Base-by-base conservation (phyloP, 2,797 vertebrate species). In the Hapalemur alaotrensis region DNA sequence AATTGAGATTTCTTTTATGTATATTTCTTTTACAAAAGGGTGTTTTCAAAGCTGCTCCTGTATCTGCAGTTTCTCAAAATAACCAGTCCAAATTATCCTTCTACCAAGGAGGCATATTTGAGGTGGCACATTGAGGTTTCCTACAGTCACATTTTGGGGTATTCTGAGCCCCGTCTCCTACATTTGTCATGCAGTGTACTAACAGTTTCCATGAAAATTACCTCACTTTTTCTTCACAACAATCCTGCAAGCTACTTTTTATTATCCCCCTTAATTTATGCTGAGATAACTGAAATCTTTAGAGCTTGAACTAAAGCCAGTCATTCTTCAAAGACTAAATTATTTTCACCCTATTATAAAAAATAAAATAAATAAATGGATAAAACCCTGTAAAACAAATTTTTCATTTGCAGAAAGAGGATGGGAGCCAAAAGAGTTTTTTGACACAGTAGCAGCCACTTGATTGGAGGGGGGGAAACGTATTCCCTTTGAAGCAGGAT, bases 341-440 rank as follows among this genome's bases (percentile, higher is more conserved):
- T 93, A 30, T 61, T 57, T 95, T 89, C 48, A n/a, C 4, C 0
- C 1, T 59, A 38, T 61, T 75, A 75, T 14, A 90, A 95, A 59
- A 91, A 78, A 83, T 82, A 85, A 83, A 92, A 75, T 76, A 70
- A 92, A 32, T 69, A 48, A 90, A 76, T 70, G 1, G 86, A 89
- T 50, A 65, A 72, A 93, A 35, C 2, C 15, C 1, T 83, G 3
- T 25, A 57, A 65, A 92, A 23, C 2, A 52, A 86, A 38, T 70
- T 76, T 96, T 83, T 13, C n/a, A 46, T 95, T 76, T 65, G 10
- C 11, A 91, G 30, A 13, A 92, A 80, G n/a, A 46, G 28, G 79
- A 22, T 69, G 13, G 28, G 32, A 32, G 35, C 23, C 14, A 50
- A 43, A 61, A 84, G 17, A 76, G 17, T 12, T 43, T 93, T 93